Evolutionary conservation across 1,140 invertebrate genomes (phyloP), one percentile per base, ranked within the genome.

Genomic region (Philopotamus ludificatus): DNA sequence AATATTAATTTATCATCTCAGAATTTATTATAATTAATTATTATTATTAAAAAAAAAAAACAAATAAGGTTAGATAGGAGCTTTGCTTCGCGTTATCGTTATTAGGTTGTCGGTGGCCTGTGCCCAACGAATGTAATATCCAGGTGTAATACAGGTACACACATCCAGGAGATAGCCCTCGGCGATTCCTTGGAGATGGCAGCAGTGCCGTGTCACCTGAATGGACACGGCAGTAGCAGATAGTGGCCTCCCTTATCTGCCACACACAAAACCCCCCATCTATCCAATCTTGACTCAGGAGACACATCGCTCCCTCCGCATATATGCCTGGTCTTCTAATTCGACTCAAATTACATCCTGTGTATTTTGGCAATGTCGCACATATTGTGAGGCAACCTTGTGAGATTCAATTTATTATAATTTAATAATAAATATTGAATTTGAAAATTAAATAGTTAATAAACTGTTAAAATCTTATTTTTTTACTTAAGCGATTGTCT

Each of bases 151-250:
- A 34, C 28, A 34, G 4, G 28, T n/a, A n/a, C n/a, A n/a, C n/a
- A 34, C 12, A 34, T 34, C 28, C 12, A 12, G 4, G 12, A 12
- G 39, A 45, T 59, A 45, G 57, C 57, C 42, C 10, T n/a, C 15
- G 44, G 57, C 57, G 2, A 60, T 47, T 60, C 57, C 57, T 60
- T 47, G 57, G 57, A 60, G 42, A 60, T 60, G 57, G 54, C 57
- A 47, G 22, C 21, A 42, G 28, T 60, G 47, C 47, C 57, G 44
- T 60, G 57, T 60, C 57, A 60, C 57, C 57, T 60, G 42, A 60
- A 60, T 26, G 57, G 44, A 60, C 57, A 60, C 57, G 57, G 44
- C 47, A n/a, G n/a, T n/a, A n/a, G n/a, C n/a, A n/a, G n/a, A n/a
- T n/a, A n/a, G n/a, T 12, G 12, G 20, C 34, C n/a, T 26, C n/a